Conservation (phyloP, 1,140 invertebrate species). For the Euura lappo region DNA sequence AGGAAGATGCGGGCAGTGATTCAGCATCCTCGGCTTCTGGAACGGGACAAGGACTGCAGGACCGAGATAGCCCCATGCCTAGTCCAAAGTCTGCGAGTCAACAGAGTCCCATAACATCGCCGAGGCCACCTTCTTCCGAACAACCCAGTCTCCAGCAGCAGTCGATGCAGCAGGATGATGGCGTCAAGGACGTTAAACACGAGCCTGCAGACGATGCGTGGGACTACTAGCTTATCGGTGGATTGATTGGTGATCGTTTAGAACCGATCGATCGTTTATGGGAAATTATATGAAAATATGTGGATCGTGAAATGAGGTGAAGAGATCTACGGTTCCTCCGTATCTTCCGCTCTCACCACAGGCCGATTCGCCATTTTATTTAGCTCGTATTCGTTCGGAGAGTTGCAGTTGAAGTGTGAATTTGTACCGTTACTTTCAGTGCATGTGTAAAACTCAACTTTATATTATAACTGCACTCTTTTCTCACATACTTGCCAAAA, state of each 20-base stretch:
- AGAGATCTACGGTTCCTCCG: background rate
- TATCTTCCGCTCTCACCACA: background rate
- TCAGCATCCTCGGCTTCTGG: constrained; percentile 57
- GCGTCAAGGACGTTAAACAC: constrained; percentile 54
- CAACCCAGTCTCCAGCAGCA: constrained; percentile 31
- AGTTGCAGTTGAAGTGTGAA: too few species aligned
- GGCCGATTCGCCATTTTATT: background rate
- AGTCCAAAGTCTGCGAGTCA: constrained; percentile 51
- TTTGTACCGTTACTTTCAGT: too few species aligned
- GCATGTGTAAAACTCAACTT: too few species aligned
- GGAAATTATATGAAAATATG: background rate
- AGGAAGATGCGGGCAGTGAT: constrained; percentile 66
- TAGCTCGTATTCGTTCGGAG: too few species aligned
- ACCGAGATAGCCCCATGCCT: constrained; percentile 47
- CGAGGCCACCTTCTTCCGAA: constrained; percentile 43
- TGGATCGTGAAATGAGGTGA: background rate
- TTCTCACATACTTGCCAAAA: constrained; percentile 17
- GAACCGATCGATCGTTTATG: background rate
- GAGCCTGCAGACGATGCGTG: constrained; percentile 56
- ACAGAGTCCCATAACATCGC: constrained; percentile 50
- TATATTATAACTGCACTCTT: too few species aligned
- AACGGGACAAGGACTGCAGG: constrained; percentile 55
- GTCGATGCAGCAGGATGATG: constrained; percentile 44
- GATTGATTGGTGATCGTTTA: background rate
- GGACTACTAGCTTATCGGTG: constrained; percentile 45